These are phyloP conservation scores for Cataglyphis livida DNA, from an alignment of 2,888 invertebrate species.

Conservation along the genomic window DNA sequence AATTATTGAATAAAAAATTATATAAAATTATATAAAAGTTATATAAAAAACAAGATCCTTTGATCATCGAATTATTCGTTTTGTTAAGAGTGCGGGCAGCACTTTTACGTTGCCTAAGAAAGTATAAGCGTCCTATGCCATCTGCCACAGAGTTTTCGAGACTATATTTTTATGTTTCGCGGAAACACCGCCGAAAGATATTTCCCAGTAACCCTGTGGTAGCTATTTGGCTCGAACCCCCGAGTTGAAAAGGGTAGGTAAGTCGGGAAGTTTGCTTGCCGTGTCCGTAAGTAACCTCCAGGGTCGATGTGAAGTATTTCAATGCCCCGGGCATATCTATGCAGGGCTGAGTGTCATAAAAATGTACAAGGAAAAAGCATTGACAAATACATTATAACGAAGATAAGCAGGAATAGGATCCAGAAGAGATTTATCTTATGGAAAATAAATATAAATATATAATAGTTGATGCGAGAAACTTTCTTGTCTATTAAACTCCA, in stretches of 20 bases:
- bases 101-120: conserved; percentile 7
- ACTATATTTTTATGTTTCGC: conserved; percentile 46
- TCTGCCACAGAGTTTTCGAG: conserved; percentile 27
- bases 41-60: conserved; percentile 2
- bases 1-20: not conserved
- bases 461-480: not conserved
- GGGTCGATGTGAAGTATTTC: conserved; percentile 42
- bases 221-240: conserved; percentile 49
- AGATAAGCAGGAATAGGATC: not conserved
- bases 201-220: conserved; percentile 43
- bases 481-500: not conserved
- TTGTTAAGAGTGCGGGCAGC: conserved; percentile 8
- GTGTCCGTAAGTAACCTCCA: conserved; percentile 35
- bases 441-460: not conserved
- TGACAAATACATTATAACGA: conserved; percentile 6
- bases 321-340: conserved; percentile 23
- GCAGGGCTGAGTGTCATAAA: conserved; percentile 19
- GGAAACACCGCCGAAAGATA: conserved; percentile 47
- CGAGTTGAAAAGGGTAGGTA: conserved; percentile 51
- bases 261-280: conserved; percentile 44
- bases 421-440: not conserved
- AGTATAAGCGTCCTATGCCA: conserved; percentile 20
- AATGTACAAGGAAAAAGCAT: conserved; percentile 1
- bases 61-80: conserved; percentile 33
- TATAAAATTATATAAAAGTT: not conserved